These are phyloP conservation scores for Choreutis nemorana DNA, from an alignment of 2,888 invertebrate genomes.

Conservation along the genomic window DNA sequence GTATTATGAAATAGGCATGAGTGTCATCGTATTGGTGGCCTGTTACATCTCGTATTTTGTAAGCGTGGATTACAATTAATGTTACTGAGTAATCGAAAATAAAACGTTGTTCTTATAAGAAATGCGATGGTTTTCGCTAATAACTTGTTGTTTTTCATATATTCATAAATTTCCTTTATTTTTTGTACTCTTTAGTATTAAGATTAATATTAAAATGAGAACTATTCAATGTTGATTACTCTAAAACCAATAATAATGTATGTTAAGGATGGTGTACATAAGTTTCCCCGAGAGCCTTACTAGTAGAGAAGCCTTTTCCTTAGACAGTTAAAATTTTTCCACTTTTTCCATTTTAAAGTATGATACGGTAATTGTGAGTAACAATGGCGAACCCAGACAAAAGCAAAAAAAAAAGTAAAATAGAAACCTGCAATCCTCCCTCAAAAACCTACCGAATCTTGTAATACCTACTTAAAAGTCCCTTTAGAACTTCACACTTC, in stretches of 20 bases:
- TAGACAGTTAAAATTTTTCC: constrained; percentile 40
- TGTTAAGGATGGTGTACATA: constrained; percentile 57
- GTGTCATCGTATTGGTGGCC: constrained; percentile 19
- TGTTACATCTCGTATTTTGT: constrained; percentile 38
- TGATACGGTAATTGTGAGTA: constrained; percentile 19
- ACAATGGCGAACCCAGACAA: constrained; percentile 11
- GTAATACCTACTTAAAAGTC: too few relatives aligned
- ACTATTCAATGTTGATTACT: constrained; percentile 67
- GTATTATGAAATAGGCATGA: too few relatives aligned
- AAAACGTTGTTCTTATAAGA: constrained; percentile 64
- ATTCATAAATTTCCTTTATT: constrained; percentile 67
- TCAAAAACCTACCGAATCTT: constrained; percentile 33
- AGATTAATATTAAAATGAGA: constrained; percentile 60
- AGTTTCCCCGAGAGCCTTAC: constrained; percentile 64
- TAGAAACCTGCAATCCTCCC: constrained; percentile 9
- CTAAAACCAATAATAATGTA: constrained; percentile 58
- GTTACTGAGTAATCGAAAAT: constrained; percentile 59
- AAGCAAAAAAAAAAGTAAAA: constrained; percentile 16
- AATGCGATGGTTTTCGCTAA: constrained; percentile 57
- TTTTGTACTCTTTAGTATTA: constrained; percentile 67
- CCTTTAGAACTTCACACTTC: constrained; percentile 27
- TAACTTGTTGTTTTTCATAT: constrained; percentile 65
- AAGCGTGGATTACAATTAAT: constrained; percentile 49
- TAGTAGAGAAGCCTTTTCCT: constrained; percentile 59
- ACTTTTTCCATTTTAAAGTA: constrained; percentile 23